Evolutionary conservation across 2,888 invertebrate genomes (phyloP).

Genomic region (Diadegma fenestrale): DNA sequence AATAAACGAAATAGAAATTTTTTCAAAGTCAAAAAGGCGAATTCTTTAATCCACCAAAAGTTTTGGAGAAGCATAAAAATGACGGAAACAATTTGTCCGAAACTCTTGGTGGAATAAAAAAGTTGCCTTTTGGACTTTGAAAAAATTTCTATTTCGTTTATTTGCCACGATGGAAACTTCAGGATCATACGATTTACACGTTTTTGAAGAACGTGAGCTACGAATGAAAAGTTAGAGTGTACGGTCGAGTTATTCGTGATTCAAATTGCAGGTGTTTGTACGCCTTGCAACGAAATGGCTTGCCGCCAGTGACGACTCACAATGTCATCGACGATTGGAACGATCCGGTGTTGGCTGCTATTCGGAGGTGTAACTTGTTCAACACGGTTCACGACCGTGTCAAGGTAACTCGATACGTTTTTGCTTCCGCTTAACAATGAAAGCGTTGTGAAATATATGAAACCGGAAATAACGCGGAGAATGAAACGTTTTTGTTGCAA

Average conservation of each 20-base stretch:
- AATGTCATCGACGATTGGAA: constrained; percentile 95
- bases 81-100: no score
- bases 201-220: background rate
- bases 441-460: background rate
- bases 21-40: no score
- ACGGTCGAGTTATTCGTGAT: background rate
- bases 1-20: no score
- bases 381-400: constrained; percentile 97
- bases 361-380: constrained; percentile 97
- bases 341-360: constrained; percentile 94
- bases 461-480: constrained; percentile 4
- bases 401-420: constrained; percentile 88
- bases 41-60: no score
- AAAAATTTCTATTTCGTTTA: no score
- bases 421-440: constrained; percentile 33
- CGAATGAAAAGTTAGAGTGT: background rate
- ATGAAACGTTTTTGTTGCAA: constrained; percentile 77
- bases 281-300: constrained; percentile 93
- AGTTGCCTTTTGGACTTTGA: no score
- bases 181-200: background rate
- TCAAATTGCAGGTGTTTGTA: constrained; percentile 90
- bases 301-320: constrained; percentile 99
- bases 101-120: no score
- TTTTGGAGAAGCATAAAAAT: no score
- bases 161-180: no score